Evolutionary conservation across 2,888 invertebrate species (phyloP).

Genomic region (Steromphala cineraria): DNA sequence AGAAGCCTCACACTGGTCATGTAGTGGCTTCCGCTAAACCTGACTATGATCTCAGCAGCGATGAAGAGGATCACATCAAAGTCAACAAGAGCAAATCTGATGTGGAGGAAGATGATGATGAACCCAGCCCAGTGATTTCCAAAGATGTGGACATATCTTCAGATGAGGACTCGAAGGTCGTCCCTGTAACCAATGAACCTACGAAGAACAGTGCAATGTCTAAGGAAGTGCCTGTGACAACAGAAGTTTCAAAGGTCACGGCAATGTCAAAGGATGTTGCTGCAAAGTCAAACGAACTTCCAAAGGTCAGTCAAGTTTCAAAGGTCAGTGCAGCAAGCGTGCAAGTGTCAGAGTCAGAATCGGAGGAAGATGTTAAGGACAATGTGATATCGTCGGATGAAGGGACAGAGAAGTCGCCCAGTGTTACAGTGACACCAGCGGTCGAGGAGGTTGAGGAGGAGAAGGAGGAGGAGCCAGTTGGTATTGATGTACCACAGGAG

Average conservation of each 20-base stretch:
- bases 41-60: conserved; percentile 57
- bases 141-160: conserved; percentile 52
- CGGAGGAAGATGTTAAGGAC: background rate
- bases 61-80: conserved; percentile 41
- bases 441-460: background rate
- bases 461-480: conserved; percentile 3
- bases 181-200: background rate
- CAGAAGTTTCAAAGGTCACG: background rate
- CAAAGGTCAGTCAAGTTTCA: conserved; percentile 4
- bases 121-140: conserved; percentile 30
- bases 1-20: conserved; percentile 34
- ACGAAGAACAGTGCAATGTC: no score
- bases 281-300: no score
- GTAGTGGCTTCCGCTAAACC: conserved; percentile 30
- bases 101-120: conserved; percentile 24
- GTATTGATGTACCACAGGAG: conserved; percentile 40
- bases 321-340: conserved; percentile 10
- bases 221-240: no score
- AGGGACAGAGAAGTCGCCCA: background rate
- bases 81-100: conserved; percentile 5
- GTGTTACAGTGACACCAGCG: background rate
- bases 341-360: background rate
- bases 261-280: background rate
- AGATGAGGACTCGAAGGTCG: conserved; percentile 33
- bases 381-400: background rate